A percentile compares a stretch with the other conserved stretches of the same genome.
Conservation (phyloP, 1,140 invertebrate species). For the Heliconius hermathena region DNA sequence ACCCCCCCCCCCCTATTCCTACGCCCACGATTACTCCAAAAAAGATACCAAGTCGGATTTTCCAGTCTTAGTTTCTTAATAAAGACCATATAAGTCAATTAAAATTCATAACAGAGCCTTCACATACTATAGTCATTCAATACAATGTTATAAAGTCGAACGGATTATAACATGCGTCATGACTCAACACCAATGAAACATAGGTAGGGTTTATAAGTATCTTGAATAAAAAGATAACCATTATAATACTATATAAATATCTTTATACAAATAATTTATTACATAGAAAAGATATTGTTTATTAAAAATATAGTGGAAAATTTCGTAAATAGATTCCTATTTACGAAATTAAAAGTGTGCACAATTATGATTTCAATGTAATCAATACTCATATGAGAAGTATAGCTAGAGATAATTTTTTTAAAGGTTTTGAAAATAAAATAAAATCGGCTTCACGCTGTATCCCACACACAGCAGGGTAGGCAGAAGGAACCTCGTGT, state of each 20-base stretch:
- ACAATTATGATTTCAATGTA: background rate
- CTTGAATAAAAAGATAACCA: background rate
- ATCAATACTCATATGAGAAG: background rate
- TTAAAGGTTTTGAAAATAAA: too few species aligned
- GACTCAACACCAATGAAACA: constrained; percentile 39
- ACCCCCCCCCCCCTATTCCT: too few species aligned
- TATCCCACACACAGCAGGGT: too few species aligned
- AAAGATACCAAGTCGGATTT: background rate
- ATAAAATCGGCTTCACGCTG: too few species aligned
- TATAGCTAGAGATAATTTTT: too few species aligned
- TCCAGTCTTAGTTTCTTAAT: background rate
- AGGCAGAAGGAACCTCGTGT: too few species aligned
- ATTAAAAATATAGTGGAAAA: background rate
- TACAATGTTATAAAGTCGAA: constrained; percentile 55
- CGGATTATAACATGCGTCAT: constrained; percentile 57
- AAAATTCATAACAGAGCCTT: constrained; percentile 57
- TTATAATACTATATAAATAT: background rate
- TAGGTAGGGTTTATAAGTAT: constrained; percentile 24
- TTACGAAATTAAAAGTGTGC: background rate
- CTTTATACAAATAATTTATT: background rate
- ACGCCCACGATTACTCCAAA: background rate
- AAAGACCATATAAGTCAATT: constrained; percentile 58
- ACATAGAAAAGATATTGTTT: background rate
- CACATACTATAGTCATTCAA: constrained; percentile 41
- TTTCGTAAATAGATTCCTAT: background rate